Evolutionary conservation across 2,113 vertebrate species (phyloP), one percentile per base, ranked within the genome.

Genomic region (Micronycteris hirsuta): DNA sequence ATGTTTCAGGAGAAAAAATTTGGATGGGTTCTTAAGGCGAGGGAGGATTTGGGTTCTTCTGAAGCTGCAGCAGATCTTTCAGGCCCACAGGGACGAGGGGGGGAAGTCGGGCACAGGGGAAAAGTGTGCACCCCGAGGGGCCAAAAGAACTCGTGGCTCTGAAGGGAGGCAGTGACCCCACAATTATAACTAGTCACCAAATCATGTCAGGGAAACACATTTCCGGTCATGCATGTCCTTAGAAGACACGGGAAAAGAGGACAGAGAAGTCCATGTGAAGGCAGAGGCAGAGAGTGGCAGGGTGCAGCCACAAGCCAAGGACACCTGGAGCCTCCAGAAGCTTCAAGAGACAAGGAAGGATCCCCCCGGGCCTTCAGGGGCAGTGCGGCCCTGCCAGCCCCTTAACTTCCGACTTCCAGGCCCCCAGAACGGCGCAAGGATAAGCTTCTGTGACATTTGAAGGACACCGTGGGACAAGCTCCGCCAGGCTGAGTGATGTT

Each of bases 61-160:
- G 91, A 82, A 91, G 61, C 33, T 31, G 65, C 6, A 16, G 58
- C 45, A 5, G 22, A 26, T 49, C 33, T 67, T n/a, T 33, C 41
- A 6, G 2, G 65, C 28, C 22, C 7, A 19, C 3, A 17, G 28
- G 26, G 4, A 0, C 16, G 0, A 24, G 22, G 13, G 0, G 0
- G n/a, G 19, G 33, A 68, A n/a, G 41, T n/a, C 20, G 43, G 36
- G 20, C 4, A 0, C 0, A 4, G 58, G 47, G 13, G 7, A 31
- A n/a, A 36, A 16, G 14, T 28, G 43, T 5, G 38, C 5, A 24
- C 36, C 31, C 28, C 7, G 3, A 7, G 3, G 2, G 43, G 15
- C 68, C 5, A 31, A 56, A 36, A 20, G 7, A 12, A 19, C 4
- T 31, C 26, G 22, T 1, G 10, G 24, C 22, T 17, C 17, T 26